Evolutionary conservation across 1,140 invertebrate genomes (phyloP).

Genomic region (Drosophila lacertosa): DNA sequence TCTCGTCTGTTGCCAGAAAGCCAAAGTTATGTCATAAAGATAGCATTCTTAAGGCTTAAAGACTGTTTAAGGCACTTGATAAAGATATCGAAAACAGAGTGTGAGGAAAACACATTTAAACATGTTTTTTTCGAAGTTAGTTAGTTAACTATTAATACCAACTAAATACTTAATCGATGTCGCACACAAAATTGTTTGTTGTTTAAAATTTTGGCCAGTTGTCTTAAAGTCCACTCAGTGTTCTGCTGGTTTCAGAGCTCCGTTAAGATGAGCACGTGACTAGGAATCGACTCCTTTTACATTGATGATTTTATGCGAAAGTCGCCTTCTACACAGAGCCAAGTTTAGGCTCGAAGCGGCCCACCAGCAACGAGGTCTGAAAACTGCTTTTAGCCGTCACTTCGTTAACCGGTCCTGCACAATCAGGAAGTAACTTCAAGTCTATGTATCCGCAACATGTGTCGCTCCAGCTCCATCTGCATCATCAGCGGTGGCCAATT

Average conservation of each 20-base stretch:
- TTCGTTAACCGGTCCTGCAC: slow-evolving; percentile 57
- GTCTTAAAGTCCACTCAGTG: background rate
- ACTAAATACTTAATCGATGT: too few species aligned
- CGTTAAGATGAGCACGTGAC: slow-evolving; percentile 27
- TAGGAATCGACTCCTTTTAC: slow-evolving; percentile 22
- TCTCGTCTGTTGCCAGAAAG: slow-evolving; percentile 16
- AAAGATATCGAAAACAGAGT: too few species aligned
- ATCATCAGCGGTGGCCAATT: slow-evolving; percentile 44
- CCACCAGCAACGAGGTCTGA: slow-evolving; percentile 1
- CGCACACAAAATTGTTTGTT: too few species aligned
- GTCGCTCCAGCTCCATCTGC: slow-evolving; percentile 58
- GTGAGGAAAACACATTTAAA: too few species aligned
- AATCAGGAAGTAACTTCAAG: slow-evolving; percentile 75
- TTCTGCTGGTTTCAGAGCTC: too few species aligned
- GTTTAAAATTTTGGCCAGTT: background rate
- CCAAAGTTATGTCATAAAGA: slow-evolving; percentile 7
- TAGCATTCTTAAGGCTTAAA: background rate
- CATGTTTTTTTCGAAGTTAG: too few species aligned
- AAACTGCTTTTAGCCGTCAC: slow-evolving; percentile 26
- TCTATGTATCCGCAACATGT: slow-evolving; percentile 67
- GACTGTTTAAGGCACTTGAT: too few species aligned
- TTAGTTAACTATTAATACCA: too few species aligned
- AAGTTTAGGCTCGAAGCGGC: background rate
- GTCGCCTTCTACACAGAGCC: background rate
- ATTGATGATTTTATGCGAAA: background rate